phyloP scores from a whole-genome alignment of 2,888 invertebrate genomes.

The Anthophora plumipes region DNA sequence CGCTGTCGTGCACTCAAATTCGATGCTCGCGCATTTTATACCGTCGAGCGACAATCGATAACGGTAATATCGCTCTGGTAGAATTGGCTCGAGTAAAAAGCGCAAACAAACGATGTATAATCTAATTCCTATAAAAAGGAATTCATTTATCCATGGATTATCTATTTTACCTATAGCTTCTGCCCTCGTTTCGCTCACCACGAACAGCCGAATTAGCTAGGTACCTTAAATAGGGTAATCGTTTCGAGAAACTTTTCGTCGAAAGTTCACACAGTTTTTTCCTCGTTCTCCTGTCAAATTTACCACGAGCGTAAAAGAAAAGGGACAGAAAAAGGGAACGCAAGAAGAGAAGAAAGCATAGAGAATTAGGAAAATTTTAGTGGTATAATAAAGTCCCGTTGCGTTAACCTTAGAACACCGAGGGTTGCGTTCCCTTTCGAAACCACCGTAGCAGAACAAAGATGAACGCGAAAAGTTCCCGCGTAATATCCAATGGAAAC shows the following conservation, averaged over 20 bases:
- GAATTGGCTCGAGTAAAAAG: too few species aligned
- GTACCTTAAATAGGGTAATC: too few species aligned
- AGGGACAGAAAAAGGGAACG: too few species aligned
- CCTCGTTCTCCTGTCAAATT: background rate
- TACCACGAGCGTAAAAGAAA: background rate
- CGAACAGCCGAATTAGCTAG: too few species aligned
- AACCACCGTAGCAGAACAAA: background rate
- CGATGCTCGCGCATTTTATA: background rate
- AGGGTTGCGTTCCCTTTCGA: conserved; percentile 6
- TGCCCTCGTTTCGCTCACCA: background rate
- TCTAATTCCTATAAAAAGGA: background rate
- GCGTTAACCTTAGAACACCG: background rate
- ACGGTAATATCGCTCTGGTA: conserved; percentile 6
- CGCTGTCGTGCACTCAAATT: background rate
- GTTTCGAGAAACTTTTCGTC: background rate
- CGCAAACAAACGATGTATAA: background rate
- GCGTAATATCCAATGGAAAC: conserved; percentile 19
- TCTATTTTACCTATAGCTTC: too few species aligned
- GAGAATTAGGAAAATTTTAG: conserved; percentile 21
- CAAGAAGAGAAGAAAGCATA: too few species aligned
- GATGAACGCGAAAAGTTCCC: conserved; percentile 29
- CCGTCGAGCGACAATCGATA: conserved; percentile 4
- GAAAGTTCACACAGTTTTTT: background rate
- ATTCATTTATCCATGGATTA: background rate
- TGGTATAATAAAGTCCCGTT: conserved; percentile 11